Evolutionary conservation across 2,797 vertebrate species (phyloP).

Genomic region (Labroides dimidiatus): DNA sequence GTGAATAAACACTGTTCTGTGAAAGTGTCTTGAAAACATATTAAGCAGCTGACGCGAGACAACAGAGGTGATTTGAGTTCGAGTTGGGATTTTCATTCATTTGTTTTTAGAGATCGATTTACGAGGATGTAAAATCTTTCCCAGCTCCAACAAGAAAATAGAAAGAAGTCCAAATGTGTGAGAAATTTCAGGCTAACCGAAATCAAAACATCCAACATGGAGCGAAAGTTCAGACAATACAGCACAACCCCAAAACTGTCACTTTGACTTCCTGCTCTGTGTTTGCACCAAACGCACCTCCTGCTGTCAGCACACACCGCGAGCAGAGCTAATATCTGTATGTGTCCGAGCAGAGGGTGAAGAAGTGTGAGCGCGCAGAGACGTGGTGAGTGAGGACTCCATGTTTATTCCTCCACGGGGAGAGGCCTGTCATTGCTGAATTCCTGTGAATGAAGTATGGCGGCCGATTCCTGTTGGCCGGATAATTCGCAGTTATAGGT

Average conservation of each 20-base stretch:
- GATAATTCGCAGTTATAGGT: constrained; percentile 69
- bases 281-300: constrained; percentile 24
- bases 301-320: constrained; percentile 52
- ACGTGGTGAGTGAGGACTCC: constrained; percentile 75
- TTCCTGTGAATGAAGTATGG: constrained; percentile 83
- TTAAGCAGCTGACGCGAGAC: constrained; percentile 23
- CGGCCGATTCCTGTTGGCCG: constrained; percentile 65
- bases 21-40: constrained; percentile 35
- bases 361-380: constrained; percentile 53
- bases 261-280: background rate
- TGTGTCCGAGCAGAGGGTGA: constrained; percentile 40
- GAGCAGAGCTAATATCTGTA: constrained; percentile 28
- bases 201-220: constrained; percentile 13
- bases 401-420: constrained; percentile 77
- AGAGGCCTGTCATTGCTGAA: constrained; percentile 78
- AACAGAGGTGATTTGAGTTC: constrained; percentile 13
- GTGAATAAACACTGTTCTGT: constrained; percentile 8
- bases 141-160: constrained; percentile 13
- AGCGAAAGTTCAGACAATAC: constrained; percentile 1
- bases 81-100: constrained; percentile 19
- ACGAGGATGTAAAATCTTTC: constrained; percentile 20
- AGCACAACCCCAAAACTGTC: background rate
- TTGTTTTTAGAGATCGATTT: constrained; percentile 28
- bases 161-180: constrained; percentile 6
- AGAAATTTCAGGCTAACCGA: constrained; percentile 2